Conservation (phyloP, 1,140 invertebrate genomes). For the Episyrphus balteatus region DNA sequence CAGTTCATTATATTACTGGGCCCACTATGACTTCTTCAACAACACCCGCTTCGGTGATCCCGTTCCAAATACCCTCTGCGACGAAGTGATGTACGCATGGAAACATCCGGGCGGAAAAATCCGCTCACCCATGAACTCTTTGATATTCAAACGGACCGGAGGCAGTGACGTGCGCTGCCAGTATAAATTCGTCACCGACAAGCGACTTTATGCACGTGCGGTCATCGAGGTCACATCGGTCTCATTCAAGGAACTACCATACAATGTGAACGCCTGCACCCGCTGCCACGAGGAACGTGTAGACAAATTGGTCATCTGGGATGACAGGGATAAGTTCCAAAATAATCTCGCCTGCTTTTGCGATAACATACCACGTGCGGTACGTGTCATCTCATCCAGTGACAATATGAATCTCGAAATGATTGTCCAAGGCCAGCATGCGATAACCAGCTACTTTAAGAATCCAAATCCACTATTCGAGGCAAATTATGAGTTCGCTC, state of each 20-base stretch:
- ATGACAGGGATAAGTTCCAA: conserved; percentile 42
- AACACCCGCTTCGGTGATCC: conserved; percentile 73
- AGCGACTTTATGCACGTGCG: conserved; percentile 64
- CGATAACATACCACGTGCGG: conserved; percentile 47
- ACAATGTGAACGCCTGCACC: conserved; percentile 65
- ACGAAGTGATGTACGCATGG: conserved; percentile 75
- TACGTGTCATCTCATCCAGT: conserved; percentile 59
- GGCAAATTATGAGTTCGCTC: conserved; percentile 75
- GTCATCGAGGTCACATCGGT: conserved; percentile 45
- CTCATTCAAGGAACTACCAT: conserved; percentile 54
- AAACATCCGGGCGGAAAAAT: conserved; percentile 55
- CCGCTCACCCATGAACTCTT: conserved; percentile 68
- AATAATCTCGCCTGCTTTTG: conserved; percentile 49
- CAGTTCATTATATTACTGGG: conserved; percentile 81
- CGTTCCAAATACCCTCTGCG: conserved; percentile 65
- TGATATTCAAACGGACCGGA: conserved; percentile 67
- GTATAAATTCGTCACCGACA: conserved; percentile 72
- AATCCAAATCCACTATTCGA: conserved; percentile 68
- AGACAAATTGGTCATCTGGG: conserved; percentile 68
- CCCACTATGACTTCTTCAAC: conserved; percentile 86
- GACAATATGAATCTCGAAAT: conserved; percentile 68
- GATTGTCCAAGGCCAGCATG: conserved; percentile 67
- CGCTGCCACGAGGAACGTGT: conserved; percentile 75
- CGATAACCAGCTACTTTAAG: conserved; percentile 78
- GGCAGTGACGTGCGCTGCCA: conserved; percentile 61